These are phyloP conservation scores for Peromyscus polionotus DNA, from an alignment of 2,113 vertebrate genomes.

Conservation along the genomic window DNA sequence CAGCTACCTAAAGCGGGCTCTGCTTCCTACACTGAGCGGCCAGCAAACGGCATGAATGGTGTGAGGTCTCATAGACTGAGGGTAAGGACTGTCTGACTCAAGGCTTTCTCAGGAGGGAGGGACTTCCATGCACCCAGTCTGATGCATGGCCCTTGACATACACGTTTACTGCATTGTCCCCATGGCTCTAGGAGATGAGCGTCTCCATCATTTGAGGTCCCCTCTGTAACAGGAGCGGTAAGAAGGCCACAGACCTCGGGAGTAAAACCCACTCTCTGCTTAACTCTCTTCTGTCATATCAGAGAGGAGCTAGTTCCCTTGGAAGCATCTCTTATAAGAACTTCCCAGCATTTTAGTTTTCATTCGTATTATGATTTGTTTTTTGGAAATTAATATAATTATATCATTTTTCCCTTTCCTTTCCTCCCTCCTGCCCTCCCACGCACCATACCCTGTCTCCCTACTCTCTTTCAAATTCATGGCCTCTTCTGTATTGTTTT, in stretches of 20 bases:
- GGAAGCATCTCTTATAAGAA: not conserved
- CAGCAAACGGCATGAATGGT: not conserved
- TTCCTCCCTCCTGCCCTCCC: not conserved
- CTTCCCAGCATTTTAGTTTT: not conserved
- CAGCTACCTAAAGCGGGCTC: not conserved
- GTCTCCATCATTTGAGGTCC: not conserved
- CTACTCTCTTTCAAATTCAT: not conserved
- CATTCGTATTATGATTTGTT: not conserved
- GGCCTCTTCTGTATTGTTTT: not conserved
- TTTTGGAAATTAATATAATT: not conserved
- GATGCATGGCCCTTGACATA: rapidly evolving
- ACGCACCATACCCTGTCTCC: not conserved
- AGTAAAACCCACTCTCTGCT: not conserved
- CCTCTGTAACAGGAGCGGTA: not conserved
- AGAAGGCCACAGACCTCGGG: not conserved
- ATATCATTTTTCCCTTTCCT: not conserved
- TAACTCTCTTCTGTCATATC: not conserved
- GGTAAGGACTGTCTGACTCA: not conserved
- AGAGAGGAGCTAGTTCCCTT: not conserved
- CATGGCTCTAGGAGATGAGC: not conserved
- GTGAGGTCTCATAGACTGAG: not conserved
- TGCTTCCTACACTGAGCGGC: not conserved
- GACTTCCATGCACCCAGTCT: not conserved
- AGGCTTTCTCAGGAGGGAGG: not conserved
- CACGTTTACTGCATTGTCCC: not conserved